Percentiles rank a stretch among this genome's conserved stretches.
phyloP scores from a whole-genome alignment of 2,797 vertebrate genomes.

The Danio choprae region DNA sequence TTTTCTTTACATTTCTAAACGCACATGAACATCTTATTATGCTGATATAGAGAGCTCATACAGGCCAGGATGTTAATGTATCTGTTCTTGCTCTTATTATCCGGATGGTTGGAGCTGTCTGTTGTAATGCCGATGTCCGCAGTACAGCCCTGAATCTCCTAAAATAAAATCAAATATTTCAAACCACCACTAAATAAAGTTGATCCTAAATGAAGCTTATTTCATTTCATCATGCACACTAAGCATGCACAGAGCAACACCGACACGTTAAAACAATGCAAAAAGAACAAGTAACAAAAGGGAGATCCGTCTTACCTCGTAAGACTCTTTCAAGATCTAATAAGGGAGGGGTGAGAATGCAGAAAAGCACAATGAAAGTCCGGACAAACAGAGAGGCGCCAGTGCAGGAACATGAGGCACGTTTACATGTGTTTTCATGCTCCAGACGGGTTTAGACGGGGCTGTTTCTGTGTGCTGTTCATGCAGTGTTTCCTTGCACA shows the following conservation, averaged over 20 bases:
- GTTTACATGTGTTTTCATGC: conserved; percentile 30
- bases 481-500: conserved; percentile 28
- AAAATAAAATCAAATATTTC: conserved; percentile 52
- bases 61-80: conserved; percentile 97
- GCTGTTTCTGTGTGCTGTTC: not conserved
- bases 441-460: conserved; percentile 22
- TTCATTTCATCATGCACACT: not conserved
- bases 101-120: conserved; percentile 91
- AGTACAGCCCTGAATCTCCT: conserved; percentile 96
- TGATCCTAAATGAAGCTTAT: not conserved
- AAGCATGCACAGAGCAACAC: conserved; percentile 45
- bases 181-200: not conserved
- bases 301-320: conserved; percentile 94
- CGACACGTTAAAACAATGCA: conserved; percentile 57
- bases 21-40: not conserved
- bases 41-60: conserved; percentile 66
- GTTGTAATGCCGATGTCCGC: conserved; percentile 91
- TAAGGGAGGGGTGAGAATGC: conserved; percentile 91
- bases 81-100: conserved; percentile 97
- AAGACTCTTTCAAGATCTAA: conserved; percentile 99
- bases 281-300: conserved; percentile 63
- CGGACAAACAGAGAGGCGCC: conserved; percentile 61
- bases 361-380: conserved; percentile 95
- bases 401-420: conserved; percentile 26
- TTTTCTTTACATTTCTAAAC: not conserved